Conservation (phyloP, 2,797 vertebrate species). For the Xiphorhynchus erythropygius region DNA sequence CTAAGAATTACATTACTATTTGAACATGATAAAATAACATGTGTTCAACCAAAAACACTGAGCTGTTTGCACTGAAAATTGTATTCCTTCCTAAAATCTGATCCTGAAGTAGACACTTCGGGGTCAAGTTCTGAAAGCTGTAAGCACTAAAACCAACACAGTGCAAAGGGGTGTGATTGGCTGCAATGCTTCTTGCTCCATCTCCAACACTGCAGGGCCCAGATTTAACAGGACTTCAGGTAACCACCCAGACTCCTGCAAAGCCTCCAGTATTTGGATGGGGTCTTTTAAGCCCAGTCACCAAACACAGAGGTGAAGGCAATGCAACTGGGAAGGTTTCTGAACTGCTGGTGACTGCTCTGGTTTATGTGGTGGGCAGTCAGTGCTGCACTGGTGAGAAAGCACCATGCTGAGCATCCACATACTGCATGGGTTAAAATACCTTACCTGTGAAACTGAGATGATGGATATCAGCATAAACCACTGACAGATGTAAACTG, state of each 20-base stretch:
- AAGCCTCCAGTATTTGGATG: background rate
- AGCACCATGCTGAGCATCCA: background rate
- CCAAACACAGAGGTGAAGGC: background rate
- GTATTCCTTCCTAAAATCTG: background rate
- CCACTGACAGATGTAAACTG: background rate
- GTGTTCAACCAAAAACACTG: background rate
- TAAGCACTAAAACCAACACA: accelerated
- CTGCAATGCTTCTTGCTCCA: background rate
- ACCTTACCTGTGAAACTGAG: background rate
- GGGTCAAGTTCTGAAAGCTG: background rate
- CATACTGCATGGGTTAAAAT: accelerated
- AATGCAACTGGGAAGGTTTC: background rate
- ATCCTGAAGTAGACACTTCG: background rate
- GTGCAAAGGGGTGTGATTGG: background rate
- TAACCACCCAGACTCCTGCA: background rate
- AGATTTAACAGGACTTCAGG: background rate
- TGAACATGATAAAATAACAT: background rate
- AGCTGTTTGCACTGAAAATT: background rate
- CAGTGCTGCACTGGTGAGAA: background rate
- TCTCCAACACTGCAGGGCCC: background rate
- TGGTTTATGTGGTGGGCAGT: accelerated
- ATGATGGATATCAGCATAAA: background rate
- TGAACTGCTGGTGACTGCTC: background rate
- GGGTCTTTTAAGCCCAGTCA: background rate
- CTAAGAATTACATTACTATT: background rate